Conservation (phyloP, 2,888 invertebrate species). For the Melieria omissa region DNA sequence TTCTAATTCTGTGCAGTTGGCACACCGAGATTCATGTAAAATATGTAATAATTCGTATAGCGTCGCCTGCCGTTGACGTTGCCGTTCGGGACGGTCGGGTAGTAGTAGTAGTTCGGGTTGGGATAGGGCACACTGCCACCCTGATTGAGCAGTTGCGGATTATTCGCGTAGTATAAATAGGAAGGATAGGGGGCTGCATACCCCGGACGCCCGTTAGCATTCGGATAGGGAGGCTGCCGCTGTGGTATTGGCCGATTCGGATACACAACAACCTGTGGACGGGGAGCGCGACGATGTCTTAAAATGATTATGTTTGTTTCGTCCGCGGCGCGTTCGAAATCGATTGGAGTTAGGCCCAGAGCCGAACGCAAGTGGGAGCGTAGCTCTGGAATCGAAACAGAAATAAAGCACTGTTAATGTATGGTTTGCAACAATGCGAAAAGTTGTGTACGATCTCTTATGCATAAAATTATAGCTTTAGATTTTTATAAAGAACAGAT, state of each 20-base stretch:
- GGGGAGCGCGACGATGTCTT: constrained; percentile 18
- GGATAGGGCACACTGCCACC: not conserved
- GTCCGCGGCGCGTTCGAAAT: constrained; percentile 6
- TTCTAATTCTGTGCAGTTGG: not conserved
- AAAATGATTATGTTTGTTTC: constrained; percentile 7
- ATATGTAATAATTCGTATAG: not conserved
- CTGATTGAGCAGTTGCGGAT: constrained; percentile 20
- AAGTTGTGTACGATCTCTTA: not conserved
- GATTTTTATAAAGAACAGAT: constrained; percentile 38
- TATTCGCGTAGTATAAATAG: constrained; percentile 9
- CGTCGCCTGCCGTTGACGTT: not conserved
- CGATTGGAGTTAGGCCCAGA: not conserved
- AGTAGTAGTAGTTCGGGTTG: not conserved
- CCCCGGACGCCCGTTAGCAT: not conserved
- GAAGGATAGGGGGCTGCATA: not conserved
- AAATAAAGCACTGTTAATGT: not conserved
- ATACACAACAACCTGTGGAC: not conserved
- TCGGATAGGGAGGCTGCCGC: not conserved
- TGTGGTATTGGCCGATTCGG: not conserved
- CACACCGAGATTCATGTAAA: not conserved
- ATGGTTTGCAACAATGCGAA: not conserved
- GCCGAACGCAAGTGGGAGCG: not conserved
- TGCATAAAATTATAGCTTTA: not conserved
- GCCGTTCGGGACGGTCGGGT: not conserved
- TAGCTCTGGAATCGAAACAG: constrained; percentile 8